Evolutionary conservation across 2,113 vertebrate species (phyloP), one percentile per base, ranked within the genome.

Genomic region (Nerophis lumbriciformis): DNA sequence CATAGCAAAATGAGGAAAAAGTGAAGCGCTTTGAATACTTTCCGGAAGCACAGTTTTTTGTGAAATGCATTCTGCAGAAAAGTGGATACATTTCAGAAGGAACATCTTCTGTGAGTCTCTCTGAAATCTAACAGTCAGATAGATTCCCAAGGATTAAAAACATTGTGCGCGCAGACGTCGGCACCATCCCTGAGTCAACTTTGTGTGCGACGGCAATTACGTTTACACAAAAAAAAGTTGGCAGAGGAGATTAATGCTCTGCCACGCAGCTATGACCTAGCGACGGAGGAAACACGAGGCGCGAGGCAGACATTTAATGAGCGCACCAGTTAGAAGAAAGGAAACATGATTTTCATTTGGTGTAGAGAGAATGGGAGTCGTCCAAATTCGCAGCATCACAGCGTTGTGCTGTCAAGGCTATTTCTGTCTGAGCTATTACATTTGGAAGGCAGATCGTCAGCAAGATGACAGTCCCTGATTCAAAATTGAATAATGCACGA

Each of bases 401-500:
- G 75, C 77, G 69, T 65, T 72, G 78, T 68, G 62, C 76, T 70
- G 75, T 85, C 81, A 69, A 61, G 65, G 77, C 85, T 88, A 88
- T 86, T 88, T 77, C 76, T 61, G 79, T 79, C 77, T 45, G 5
- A 63, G 77, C 77, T 79, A 83, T 83, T 87, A 76, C 58, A 88
- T 79, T 75, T 66, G 59, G 70, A 71, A 66, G 63, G 69, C 50
- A 64, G 73, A 78, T 69, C 65, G 69, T 76, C 83, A 75, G 71
- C 59, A 74, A 70, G 71, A 72, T 85, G 84, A 83, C 80, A 81
- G 80, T 28, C 66, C 70, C 67, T 87, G 87, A 87, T 85, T 88
- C 72, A 83, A 71, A 79, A 75, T 77, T 88, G 82, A 88, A 88
- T 87, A 87, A 87, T 88, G 80, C 73, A 87, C 51, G 75, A 84